Evolutionary conservation across 2,113 vertebrate genomes (phyloP).

Genomic region (Dipodomys ordii): DNA sequence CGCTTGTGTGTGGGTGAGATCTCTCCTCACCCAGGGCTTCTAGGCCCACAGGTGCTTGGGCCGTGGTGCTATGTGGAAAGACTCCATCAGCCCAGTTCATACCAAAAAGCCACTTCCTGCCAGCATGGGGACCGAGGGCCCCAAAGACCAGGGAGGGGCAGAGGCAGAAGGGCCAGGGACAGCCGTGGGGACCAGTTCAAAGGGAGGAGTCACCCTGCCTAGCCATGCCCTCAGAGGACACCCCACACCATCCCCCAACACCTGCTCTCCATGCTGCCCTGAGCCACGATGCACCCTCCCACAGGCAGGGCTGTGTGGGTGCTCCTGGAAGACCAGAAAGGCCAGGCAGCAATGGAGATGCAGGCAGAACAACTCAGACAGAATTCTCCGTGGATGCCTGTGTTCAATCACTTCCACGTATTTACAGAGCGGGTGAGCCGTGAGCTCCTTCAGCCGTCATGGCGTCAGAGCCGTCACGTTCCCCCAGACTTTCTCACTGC

Average conservation of each 20-base stretch:
- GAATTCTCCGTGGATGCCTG: neutral
- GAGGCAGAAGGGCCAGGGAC: neutral
- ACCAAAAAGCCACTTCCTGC: too few relatives aligned
- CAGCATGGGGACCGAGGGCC: accelerated
- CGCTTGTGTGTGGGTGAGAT: neutral
- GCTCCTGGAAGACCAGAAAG: neutral
- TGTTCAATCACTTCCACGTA: neutral
- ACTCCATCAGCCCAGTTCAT: accelerated
- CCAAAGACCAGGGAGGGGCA: neutral
- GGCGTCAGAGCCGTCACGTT: accelerated
- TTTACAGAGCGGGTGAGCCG: neutral
- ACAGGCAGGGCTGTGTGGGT: too few relatives aligned
- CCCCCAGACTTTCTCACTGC: neutral
- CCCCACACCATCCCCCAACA: neutral
- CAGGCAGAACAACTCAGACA: neutral
- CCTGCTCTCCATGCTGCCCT: neutral
- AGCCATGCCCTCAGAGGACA: neutral
- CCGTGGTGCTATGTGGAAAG: accelerated
- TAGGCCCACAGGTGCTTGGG: accelerated
- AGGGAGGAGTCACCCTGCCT: neutral
- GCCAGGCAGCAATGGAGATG: neutral
- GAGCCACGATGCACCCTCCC: neutral
- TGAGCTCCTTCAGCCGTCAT: too few relatives aligned
- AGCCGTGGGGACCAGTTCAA: too few relatives aligned
- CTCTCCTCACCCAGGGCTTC: neutral